A percentile compares a stretch with the other conserved stretches of the same genome.
These are phyloP conservation scores for Pseudomyrmex dendroicus DNA, from an alignment of 1,140 invertebrate species.

Conservation along the genomic window DNA sequence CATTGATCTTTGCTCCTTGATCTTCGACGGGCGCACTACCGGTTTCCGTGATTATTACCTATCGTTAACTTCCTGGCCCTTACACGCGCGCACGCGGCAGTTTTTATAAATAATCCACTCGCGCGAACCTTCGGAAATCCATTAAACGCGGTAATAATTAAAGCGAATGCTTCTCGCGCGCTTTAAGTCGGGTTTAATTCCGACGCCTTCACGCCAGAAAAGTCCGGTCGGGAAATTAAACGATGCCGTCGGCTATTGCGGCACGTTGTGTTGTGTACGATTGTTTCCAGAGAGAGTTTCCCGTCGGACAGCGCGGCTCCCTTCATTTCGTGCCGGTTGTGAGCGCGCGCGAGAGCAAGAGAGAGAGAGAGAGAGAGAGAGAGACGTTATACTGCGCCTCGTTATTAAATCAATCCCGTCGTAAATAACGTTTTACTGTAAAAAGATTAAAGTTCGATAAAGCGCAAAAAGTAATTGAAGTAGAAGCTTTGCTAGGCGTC, in stretches of 20 bases:
- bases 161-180: slow-evolving; percentile 16
- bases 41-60: not conserved
- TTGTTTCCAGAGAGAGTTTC: slow-evolving; percentile 39
- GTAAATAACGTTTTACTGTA: slow-evolving; percentile 76
- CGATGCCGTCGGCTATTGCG: slow-evolving; percentile 35
- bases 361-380: slow-evolving; percentile 56
- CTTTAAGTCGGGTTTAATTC: slow-evolving; percentile 37
- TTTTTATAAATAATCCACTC: slow-evolving; percentile 18
- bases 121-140: not conserved
- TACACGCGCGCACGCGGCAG: not conserved
- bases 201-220: slow-evolving; percentile 22
- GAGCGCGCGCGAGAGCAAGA: slow-evolving; percentile 46
- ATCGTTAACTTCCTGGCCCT: not conserved
- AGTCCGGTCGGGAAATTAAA: slow-evolving; percentile 48
- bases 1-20: slow-evolving; percentile 6
- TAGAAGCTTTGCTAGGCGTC: slow-evolving; percentile 31
- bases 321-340: slow-evolving; percentile 52
- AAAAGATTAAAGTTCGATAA: slow-evolving; percentile 59
- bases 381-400: slow-evolving; percentile 45
- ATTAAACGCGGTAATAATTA: slow-evolving; percentile 46
- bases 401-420: slow-evolving; percentile 81
- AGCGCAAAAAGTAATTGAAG: slow-evolving; percentile 53
- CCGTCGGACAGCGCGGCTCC: slow-evolving; percentile 32
- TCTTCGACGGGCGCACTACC: not conserved
- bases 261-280: slow-evolving; percentile 33